These are phyloP conservation scores for Philopedon plagiatum DNA, from an alignment of 2,888 invertebrate genomes.

Conservation along the genomic window DNA sequence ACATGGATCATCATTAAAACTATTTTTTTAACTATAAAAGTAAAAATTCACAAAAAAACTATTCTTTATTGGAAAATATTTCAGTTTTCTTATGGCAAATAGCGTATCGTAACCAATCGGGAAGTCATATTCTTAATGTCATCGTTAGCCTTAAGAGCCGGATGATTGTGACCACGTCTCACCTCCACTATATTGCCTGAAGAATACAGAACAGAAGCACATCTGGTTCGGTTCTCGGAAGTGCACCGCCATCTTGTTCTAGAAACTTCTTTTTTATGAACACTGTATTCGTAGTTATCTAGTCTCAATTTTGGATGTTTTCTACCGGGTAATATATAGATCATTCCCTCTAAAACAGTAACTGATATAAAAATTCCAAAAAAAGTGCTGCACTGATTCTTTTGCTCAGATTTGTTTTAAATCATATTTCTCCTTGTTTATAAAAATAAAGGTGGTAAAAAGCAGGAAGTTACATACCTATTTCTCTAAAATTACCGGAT, in stretches of 20 bases:
- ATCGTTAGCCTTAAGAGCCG: neutral
- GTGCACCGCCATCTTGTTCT: constrained; percentile 58
- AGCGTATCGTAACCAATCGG: neutral
- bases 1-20: too few relatives aligned
- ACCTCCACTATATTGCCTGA: constrained; percentile 52
- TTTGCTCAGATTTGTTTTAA: too few relatives aligned
- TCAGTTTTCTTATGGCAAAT: neutral
- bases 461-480: too few relatives aligned
- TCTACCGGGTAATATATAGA: constrained; percentile 57
- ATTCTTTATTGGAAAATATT: too few relatives aligned
- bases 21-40: neutral
- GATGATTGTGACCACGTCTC: constrained; percentile 49
- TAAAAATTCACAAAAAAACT: neutral
- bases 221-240: constrained; percentile 52
- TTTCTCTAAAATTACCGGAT: too few relatives aligned
- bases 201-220: constrained; percentile 52
- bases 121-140: neutral
- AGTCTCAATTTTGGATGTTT: constrained; percentile 57
- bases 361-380: too few relatives aligned
- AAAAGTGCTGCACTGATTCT: too few relatives aligned
- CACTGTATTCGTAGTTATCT: constrained; percentile 55
- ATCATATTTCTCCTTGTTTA: too few relatives aligned
- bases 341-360: constrained; percentile 53
- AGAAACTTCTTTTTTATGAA: constrained; percentile 51
- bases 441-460: too few relatives aligned